Conservation (phyloP, 2,113 vertebrate species). For the Rhinolophus ferrumequinum region DNA sequence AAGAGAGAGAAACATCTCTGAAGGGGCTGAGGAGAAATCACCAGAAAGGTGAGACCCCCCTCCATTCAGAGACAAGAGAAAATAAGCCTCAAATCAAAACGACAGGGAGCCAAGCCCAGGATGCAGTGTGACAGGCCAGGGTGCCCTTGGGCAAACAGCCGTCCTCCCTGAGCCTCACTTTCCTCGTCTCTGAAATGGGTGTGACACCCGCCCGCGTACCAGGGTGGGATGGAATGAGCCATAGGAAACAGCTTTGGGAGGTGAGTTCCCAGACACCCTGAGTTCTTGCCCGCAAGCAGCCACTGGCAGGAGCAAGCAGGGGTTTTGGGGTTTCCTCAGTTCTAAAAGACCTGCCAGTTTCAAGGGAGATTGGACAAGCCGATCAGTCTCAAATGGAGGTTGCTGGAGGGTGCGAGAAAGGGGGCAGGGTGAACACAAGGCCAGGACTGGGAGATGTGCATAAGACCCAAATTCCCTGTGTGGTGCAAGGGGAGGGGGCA, state of each 20-base stretch:
- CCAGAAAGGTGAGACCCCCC: neutral
- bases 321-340: neutral
- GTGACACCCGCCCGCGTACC: neutral
- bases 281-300: neutral
- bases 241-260: neutral
- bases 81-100: neutral
- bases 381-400: neutral
- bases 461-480: too few species aligned
- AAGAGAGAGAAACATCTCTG: neutral
- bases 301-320: accelerated
- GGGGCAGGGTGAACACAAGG: neutral
- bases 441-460: neutral
- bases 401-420: neutral
- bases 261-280: accelerated
- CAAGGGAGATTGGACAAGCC: neutral
- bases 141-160: neutral
- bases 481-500: accelerated
- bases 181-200: neutral
- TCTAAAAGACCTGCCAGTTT: neutral
- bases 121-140: too few species aligned
- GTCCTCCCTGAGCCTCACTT: neutral
- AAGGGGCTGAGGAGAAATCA: neutral
- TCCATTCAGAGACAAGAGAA: neutral
- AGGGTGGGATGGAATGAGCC: too few species aligned
- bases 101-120: neutral